Percentiles rank a stretch among this genome's conserved stretches.
phyloP scores from a whole-genome alignment of 1,140 invertebrate genomes.

The Aphelinus atriplicis region DNA sequence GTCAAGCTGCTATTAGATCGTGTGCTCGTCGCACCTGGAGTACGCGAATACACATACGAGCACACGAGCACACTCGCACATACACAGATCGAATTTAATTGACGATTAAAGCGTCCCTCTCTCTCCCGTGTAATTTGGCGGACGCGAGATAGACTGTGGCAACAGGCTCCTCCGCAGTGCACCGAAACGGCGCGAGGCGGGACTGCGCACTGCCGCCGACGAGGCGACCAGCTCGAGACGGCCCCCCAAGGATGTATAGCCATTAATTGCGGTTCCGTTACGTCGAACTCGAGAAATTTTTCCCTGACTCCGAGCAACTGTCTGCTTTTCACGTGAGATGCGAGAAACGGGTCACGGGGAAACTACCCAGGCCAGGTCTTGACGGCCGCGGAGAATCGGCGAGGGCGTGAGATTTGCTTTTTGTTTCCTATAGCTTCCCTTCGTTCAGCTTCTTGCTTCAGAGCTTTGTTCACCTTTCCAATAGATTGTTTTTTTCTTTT shows the following conservation, averaged over 20 bases:
- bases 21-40: neutral
- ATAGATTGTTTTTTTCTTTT: too few relatives aligned
- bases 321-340: too few relatives aligned
- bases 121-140: neutral
- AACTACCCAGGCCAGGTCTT: too few relatives aligned
- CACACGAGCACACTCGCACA: neutral
- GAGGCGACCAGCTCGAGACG: neutral
- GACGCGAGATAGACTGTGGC: neutral
- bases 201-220: neutral
- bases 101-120: slow-evolving; percentile 7
- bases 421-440: too few relatives aligned
- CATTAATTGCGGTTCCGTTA: neutral
- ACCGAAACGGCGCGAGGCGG: neutral
- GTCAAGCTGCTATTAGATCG: slow-evolving; percentile 8
- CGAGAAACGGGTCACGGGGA: too few relatives aligned
- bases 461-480: too few relatives aligned
- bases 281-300: neutral
- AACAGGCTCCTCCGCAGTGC: neutral
- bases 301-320: too few relatives aligned
- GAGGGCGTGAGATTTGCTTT: too few relatives aligned
- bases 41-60: too few relatives aligned
- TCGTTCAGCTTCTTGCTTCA: too few relatives aligned
- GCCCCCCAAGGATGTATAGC: too few relatives aligned
- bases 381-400: too few relatives aligned
- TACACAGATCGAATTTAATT: slow-evolving; percentile 13